phyloP scores from a whole-genome alignment of 2,888 invertebrate species.

The Hydrotaea cyrtoneurina region DNA sequence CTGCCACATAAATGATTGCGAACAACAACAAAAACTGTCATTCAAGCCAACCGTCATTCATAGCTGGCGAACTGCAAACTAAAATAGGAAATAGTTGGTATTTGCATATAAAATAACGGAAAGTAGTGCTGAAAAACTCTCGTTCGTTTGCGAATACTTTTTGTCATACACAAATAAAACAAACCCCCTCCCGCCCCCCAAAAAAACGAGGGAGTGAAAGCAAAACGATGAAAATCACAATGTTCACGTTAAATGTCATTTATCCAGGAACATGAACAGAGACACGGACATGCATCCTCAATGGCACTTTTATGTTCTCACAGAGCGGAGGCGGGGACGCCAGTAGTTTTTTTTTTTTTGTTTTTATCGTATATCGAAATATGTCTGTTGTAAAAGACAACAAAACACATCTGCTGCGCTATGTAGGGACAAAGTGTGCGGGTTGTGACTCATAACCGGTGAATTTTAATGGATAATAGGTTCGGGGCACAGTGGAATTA shows the following conservation, averaged over 20 bases:
- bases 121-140: neutral
- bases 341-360: no score
- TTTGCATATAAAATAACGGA: neutral
- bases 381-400: conserved; percentile 15
- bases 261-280: conserved; percentile 16
- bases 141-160: neutral
- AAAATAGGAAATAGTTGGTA: neutral
- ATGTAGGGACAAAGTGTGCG: no score
- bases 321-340: no score
- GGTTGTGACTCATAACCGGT: no score
- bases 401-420: neutral
- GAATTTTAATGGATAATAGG: neutral
- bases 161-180: neutral
- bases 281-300: neutral
- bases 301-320: neutral
- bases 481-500: neutral
- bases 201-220: neutral
- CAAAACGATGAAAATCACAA: conserved; percentile 35
- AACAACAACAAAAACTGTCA: neutral
- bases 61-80: neutral
- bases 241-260: conserved; percentile 45
- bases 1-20: neutral
- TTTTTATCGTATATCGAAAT: conserved; percentile 30
- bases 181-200: neutral
- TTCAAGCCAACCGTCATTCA: neutral